phyloP scores from a whole-genome alignment of 2,113 vertebrate species.

The Sceloporus undulatus region DNA sequence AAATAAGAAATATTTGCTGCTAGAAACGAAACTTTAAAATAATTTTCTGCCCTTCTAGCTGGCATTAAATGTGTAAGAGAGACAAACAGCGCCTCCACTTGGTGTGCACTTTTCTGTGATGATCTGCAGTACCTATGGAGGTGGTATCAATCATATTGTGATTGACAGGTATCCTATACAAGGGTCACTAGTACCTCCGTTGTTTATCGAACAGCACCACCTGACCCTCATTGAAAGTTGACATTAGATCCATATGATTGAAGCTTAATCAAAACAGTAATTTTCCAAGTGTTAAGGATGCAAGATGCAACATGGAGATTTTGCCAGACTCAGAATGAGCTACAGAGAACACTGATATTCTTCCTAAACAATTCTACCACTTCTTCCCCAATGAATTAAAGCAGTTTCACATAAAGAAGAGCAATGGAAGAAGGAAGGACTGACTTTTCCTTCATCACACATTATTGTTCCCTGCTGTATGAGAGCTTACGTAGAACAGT shows the following conservation, averaged over 20 bases:
- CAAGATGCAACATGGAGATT: slow-evolving; percentile 20
- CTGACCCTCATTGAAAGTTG: slow-evolving; percentile 49
- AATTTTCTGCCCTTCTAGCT: background rate
- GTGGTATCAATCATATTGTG: slow-evolving; percentile 59
- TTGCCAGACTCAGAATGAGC: slow-evolving; percentile 11
- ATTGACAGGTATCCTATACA: slow-evolving; percentile 59
- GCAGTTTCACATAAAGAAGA: background rate
- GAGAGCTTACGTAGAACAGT: background rate
- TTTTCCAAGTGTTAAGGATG: slow-evolving; percentile 68
- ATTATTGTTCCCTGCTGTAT: background rate
- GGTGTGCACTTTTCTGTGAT: slow-evolving; percentile 2
- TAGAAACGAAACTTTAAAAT: background rate
- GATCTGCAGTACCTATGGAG: slow-evolving; percentile 1
- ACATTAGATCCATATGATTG: slow-evolving; percentile 59
- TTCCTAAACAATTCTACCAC: background rate
- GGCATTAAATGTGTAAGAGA: background rate
- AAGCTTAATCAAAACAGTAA: slow-evolving; percentile 60
- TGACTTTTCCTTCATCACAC: background rate
- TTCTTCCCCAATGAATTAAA: background rate
- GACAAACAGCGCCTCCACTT: background rate
- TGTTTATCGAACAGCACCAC: slow-evolving; percentile 63
- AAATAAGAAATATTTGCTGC: slow-evolving; percentile 9
- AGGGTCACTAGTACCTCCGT: slow-evolving; percentile 52
- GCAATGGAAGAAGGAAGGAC: too few relatives aligned
- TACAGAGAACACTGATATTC: slow-evolving; percentile 22